Evolutionary conservation across 2,113 vertebrate species (phyloP).

Genomic region (Silurus asotus): DNA sequence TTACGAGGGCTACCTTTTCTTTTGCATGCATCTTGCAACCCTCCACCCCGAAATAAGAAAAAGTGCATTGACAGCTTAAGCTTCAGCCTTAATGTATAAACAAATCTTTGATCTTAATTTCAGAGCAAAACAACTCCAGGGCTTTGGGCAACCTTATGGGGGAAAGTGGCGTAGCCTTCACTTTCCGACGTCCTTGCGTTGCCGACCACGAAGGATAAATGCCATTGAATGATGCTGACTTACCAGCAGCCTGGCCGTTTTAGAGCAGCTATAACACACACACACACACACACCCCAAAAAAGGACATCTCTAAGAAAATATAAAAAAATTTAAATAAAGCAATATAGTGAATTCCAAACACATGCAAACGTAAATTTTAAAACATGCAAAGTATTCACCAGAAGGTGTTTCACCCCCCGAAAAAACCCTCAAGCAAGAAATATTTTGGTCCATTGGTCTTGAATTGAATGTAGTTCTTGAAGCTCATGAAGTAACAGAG

Average conservation of each 20-base stretch:
- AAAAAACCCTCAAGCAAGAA: too few relatives aligned
- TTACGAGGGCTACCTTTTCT: conserved; percentile 16
- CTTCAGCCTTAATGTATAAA: conserved; percentile 22
- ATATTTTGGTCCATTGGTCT: not conserved
- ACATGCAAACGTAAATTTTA: not conserved
- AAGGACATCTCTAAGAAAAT: not conserved
- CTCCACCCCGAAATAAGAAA: not conserved
- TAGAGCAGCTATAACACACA: not conserved
- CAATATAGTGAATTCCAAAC: not conserved
- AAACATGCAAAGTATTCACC: not conserved
- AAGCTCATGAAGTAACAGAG: too few relatives aligned
- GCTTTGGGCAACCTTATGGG: not conserved
- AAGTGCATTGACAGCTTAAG: conserved; percentile 8
- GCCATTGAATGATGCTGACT: not conserved
- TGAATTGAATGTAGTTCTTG: too few relatives aligned
- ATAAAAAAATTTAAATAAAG: not conserved
- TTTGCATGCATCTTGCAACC: not conserved
- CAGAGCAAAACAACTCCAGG: not conserved
- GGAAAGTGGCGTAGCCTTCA: not conserved
- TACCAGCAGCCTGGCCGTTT: not conserved
- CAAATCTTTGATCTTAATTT: not conserved
- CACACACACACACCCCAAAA: not conserved
- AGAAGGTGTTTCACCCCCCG: too few relatives aligned
- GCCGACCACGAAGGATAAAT: not conserved
- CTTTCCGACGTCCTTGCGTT: not conserved